Conservation (phyloP, 2,113 vertebrate genomes). For the Psilopogon haemacephalus region DNA sequence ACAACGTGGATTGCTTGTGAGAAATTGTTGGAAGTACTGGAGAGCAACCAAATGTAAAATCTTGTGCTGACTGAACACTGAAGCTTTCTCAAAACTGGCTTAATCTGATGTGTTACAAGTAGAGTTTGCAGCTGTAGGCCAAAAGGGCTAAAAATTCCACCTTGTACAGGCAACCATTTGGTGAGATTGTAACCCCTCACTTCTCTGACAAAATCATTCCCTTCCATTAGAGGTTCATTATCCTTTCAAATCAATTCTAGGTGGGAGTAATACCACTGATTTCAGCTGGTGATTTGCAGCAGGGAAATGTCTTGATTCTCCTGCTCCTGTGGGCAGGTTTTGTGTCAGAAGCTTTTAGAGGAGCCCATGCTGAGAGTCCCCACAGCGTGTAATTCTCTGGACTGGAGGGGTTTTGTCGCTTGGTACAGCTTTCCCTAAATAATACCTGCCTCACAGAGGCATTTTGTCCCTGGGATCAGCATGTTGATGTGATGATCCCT, state of each 20-base stretch:
- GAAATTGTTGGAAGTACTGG: slow-evolving; percentile 46
- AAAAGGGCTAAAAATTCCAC: neutral
- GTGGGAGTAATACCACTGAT: neutral
- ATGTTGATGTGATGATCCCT: fast-evolving
- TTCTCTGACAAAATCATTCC: neutral
- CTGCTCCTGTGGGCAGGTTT: neutral
- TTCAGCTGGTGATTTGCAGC: neutral
- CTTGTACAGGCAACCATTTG: neutral
- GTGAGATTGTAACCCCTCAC: neutral
- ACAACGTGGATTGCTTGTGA: slow-evolving; percentile 22
- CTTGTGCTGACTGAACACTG: neutral
- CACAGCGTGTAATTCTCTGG: neutral
- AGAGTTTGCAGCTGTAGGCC: neutral
- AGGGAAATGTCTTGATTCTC: neutral
- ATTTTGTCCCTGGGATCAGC: neutral
- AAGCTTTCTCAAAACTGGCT: slow-evolving; percentile 15
- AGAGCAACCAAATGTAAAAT: slow-evolving; percentile 33
- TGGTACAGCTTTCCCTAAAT: neutral
- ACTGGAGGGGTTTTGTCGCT: neutral
- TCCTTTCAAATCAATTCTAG: neutral
- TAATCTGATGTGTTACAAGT: neutral
- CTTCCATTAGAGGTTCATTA: neutral
- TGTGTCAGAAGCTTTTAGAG: slow-evolving; percentile 1
- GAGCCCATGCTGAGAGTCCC: neutral
- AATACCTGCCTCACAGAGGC: neutral